These are phyloP conservation scores for Gerris buenoi DNA, from an alignment of 1,140 invertebrate genomes.

Conservation along the genomic window DNA sequence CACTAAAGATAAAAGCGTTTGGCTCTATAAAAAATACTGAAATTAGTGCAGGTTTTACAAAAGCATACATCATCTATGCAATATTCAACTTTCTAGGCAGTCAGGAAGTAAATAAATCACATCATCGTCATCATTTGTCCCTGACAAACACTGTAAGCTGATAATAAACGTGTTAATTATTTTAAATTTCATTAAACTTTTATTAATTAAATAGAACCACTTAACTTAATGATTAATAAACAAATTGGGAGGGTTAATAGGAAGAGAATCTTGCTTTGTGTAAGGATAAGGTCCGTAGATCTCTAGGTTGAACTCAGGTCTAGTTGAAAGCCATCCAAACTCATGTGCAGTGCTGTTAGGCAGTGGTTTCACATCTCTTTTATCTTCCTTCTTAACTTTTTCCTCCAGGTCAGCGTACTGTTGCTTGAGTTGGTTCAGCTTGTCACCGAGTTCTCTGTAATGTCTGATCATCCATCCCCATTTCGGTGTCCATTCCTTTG, in stretches of 20 bases:
- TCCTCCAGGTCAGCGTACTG: background rate
- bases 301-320: background rate
- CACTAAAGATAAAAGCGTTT: too few relatives aligned
- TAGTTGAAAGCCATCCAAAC: background rate
- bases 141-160: too few relatives aligned
- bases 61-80: too few relatives aligned
- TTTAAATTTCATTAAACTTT: too few relatives aligned
- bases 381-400: background rate
- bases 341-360: background rate
- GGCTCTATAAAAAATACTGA: too few relatives aligned
- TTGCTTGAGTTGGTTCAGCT: background rate
- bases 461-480: background rate
- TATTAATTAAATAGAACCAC: too few relatives aligned
- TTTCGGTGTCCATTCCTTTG: background rate
- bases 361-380: background rate
- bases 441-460: background rate
- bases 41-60: too few relatives aligned
- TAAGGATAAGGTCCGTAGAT: background rate
- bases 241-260: background rate
- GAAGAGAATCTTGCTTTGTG: background rate
- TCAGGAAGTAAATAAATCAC: too few relatives aligned
- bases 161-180: too few relatives aligned
- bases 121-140: too few relatives aligned
- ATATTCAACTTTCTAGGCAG: too few relatives aligned
- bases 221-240: too few relatives aligned